Percentiles rank a stretch among this genome's conserved stretches.
These are phyloP conservation scores for Thymallus thymallus DNA, from an alignment of 2,113 vertebrate species.

Conservation along the genomic window DNA sequence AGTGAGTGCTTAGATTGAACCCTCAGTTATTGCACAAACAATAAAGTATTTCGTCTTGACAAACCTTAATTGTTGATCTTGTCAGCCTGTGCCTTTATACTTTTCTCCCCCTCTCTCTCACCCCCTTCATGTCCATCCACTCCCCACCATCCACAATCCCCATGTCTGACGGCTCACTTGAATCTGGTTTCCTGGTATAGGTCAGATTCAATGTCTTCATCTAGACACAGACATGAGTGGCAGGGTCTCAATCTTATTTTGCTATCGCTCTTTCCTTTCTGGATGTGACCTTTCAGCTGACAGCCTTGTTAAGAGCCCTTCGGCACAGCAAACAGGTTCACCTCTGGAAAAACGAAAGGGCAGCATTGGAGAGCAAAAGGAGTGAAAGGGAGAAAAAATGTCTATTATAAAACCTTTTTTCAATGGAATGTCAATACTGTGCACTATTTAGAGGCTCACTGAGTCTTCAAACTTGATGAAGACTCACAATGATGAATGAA, in stretches of 20 bases:
- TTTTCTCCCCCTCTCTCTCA: not conserved
- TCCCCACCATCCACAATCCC: not conserved
- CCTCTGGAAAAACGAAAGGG: constrained; percentile 51
- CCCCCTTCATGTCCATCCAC: not conserved
- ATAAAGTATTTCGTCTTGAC: constrained; percentile 44
- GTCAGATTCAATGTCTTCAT: constrained; percentile 43
- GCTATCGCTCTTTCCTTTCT: constrained; percentile 17
- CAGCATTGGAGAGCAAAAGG: not conserved
- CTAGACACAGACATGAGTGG: constrained; percentile 38
- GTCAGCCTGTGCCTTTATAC: too few species aligned
- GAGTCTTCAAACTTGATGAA: too few species aligned
- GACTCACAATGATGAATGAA: too few species aligned
- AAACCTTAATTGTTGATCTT: constrained; percentile 24
- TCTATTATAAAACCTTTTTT: constrained; percentile 8
- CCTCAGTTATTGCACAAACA: constrained; percentile 49
- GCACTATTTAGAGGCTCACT: too few species aligned
- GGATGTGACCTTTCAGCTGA: constrained; percentile 52
- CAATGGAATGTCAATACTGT: too few species aligned
- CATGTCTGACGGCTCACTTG: constrained; percentile 3
- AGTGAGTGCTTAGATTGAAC: not conserved
- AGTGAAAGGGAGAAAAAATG: constrained; percentile 11
- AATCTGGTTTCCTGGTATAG: constrained; percentile 49
- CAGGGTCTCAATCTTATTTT: constrained; percentile 37
- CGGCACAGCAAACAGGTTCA: constrained; percentile 30
- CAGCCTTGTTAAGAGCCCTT: constrained; percentile 35